These are phyloP conservation scores for Dynastes hyllus DNA, from an alignment of 2,888 invertebrate species.

Conservation along the genomic window DNA sequence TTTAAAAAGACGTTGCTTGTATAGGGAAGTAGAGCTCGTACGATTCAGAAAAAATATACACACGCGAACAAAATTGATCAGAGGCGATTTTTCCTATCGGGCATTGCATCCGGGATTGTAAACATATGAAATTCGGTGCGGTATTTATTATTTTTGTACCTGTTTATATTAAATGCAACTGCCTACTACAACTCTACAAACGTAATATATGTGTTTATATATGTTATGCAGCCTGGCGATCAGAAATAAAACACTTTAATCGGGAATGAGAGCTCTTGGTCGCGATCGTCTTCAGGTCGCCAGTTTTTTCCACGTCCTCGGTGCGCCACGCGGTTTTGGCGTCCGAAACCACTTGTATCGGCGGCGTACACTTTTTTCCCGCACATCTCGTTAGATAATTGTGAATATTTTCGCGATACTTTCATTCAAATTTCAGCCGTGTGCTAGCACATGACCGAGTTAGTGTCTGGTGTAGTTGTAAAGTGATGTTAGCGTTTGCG, in stretches of 20 bases:
- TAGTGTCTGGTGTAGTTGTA: conserved; percentile 50
- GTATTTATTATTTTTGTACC: conserved; percentile 49
- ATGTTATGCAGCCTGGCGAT: conserved; percentile 44
- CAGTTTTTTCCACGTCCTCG: conserved; percentile 54
- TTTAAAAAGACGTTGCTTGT: conserved; percentile 47
- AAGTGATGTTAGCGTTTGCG: conserved; percentile 56
- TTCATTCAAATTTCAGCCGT: conserved; percentile 48
- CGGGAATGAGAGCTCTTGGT: conserved; percentile 45
- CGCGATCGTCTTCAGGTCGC: conserved; percentile 51
- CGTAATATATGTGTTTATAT: conserved; percentile 48
- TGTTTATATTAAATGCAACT: conserved; percentile 48
- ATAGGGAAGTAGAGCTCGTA: conserved; percentile 36
- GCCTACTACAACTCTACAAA: conserved; percentile 45
- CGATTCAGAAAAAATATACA: conserved; percentile 44
- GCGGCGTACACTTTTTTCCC: conserved; percentile 10
- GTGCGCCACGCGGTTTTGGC: conserved; percentile 52
- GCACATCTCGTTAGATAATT: conserved; percentile 36
- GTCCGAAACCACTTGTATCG: conserved; percentile 52
- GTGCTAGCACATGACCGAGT: conserved; percentile 49
- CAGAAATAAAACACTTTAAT: conserved; percentile 48
- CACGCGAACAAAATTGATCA: conserved; percentile 48
- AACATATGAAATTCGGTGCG: conserved; percentile 45
- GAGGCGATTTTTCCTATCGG: conserved; percentile 44
- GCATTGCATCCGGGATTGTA: conserved; percentile 40
- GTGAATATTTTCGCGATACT: conserved; percentile 44